These are phyloP conservation scores for Himalopsyche anomala DNA, from an alignment of 2,888 invertebrate species.

Conservation along the genomic window DNA sequence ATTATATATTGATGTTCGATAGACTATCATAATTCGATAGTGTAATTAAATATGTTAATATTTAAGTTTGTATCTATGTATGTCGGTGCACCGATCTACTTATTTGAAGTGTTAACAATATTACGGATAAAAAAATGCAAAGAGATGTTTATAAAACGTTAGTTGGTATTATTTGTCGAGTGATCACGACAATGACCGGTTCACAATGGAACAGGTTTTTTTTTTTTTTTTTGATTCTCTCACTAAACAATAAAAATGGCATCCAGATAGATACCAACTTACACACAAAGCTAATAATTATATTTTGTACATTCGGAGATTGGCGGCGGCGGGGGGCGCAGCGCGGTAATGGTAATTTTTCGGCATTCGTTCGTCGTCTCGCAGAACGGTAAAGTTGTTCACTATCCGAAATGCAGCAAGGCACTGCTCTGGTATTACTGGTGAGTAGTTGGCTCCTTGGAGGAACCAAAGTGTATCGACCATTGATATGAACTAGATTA, in stretches of 20 bases:
- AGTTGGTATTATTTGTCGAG: conserved; percentile 13
- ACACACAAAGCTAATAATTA: conserved; percentile 17
- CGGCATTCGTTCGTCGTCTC: not conserved
- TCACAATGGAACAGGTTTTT: conserved; percentile 31
- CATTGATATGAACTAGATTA: no score
- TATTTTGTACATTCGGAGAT: conserved; percentile 21
- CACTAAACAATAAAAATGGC: conserved; percentile 22
- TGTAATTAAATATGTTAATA: no score
- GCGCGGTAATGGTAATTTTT: not conserved
- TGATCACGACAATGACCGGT: conserved; percentile 29
- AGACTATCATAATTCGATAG: no score
- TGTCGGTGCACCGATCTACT: no score
- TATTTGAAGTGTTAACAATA: not conserved
- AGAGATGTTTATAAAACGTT: conserved; percentile 13
- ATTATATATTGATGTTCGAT: no score
- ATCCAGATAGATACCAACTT: conserved; percentile 17
- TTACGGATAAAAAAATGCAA: not conserved
- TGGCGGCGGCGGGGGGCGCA: not conserved
- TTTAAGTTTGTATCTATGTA: no score
- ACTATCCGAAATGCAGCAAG: no score
- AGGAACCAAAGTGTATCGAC: no score
- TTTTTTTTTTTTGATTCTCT: not conserved
- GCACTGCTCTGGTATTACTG: no score
- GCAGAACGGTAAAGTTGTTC: no score
- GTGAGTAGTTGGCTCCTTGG: no score